phyloP scores from a whole-genome alignment of 2,113 vertebrate species.

The Triplophysa rosa region DNA sequence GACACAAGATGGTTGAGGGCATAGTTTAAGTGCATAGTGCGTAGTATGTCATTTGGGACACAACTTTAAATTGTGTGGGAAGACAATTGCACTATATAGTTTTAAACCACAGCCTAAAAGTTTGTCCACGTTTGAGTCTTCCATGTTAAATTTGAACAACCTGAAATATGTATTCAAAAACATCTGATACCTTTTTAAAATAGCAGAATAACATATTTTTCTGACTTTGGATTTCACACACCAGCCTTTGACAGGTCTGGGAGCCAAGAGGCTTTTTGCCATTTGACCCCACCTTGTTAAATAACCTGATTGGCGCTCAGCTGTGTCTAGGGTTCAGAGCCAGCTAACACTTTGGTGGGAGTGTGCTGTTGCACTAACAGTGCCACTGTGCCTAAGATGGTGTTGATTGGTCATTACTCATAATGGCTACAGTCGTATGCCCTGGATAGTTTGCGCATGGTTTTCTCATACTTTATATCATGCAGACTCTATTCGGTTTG shows the following conservation, averaged over 20 bases:
- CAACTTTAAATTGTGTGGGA: too few species aligned
- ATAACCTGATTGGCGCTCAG: constrained; percentile 66
- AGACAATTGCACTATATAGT: too few species aligned
- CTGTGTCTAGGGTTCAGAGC: constrained; percentile 58
- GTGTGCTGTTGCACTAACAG: constrained; percentile 69
- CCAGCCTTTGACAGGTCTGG: constrained; percentile 67
- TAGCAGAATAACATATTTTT: not conserved
- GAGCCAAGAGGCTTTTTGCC: constrained; percentile 65
- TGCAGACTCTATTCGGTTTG: constrained; percentile 39
- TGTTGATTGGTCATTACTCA: constrained; percentile 79
- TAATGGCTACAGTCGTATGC: constrained; percentile 51
- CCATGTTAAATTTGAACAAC: not conserved
- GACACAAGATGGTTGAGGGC: too few species aligned
- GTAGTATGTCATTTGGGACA: too few species aligned
- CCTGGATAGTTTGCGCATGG: not conserved
- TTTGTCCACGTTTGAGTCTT: not conserved
- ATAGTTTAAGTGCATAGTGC: too few species aligned
- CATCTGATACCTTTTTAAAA: not conserved
- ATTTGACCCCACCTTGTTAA: constrained; percentile 61
- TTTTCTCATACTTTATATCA: constrained; percentile 24
- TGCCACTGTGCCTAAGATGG: constrained; percentile 69
- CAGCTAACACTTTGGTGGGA: constrained; percentile 65
- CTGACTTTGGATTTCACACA: constrained; percentile 4
- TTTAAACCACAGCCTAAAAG: too few species aligned
- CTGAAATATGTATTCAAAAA: not conserved